A percentile compares a stretch with the other conserved stretches of the same genome.
These are phyloP conservation scores for Autographa gamma DNA, from an alignment of 2,888 invertebrate genomes.

Conservation along the genomic window DNA sequence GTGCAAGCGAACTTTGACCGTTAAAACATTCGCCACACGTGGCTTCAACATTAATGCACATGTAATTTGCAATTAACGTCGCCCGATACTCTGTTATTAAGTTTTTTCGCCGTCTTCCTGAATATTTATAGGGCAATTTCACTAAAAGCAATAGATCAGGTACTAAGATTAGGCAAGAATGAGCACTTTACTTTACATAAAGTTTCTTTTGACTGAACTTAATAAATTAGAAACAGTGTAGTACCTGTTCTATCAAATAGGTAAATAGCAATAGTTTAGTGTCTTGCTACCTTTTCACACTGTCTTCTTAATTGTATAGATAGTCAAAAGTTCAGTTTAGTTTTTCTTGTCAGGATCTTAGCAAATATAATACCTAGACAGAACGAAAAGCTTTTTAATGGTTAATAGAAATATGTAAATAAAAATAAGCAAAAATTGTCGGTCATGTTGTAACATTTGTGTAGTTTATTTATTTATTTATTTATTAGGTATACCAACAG, in stretches of 20 bases:
- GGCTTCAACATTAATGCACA: slow-evolving; percentile 68
- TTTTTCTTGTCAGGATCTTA: background rate
- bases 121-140: slow-evolving; percentile 87
- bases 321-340: too few species aligned
- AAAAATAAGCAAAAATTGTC: slow-evolving; percentile 32
- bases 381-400: background rate
- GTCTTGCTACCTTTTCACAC: background rate
- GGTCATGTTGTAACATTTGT: slow-evolving; percentile 46
- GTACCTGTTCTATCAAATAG: background rate
- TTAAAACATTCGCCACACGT: slow-evolving; percentile 53
- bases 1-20: slow-evolving; percentile 65
- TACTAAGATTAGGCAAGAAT: slow-evolving; percentile 68
- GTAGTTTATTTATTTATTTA: too few species aligned
- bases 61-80: slow-evolving; percentile 81
- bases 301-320: too few species aligned
- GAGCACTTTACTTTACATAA: slow-evolving; percentile 64
- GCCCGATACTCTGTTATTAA: slow-evolving; percentile 81
- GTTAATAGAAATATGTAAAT: background rate
- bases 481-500: too few species aligned
- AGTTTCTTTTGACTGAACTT: slow-evolving; percentile 35
- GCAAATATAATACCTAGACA: background rate
- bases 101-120: slow-evolving; percentile 78
- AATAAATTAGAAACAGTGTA: slow-evolving; percentile 23
- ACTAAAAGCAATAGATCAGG: slow-evolving; percentile 85
- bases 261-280: background rate